Evolutionary conservation across 1,140 invertebrate species (phyloP).

Genomic region (Lucilia sericata): DNA sequence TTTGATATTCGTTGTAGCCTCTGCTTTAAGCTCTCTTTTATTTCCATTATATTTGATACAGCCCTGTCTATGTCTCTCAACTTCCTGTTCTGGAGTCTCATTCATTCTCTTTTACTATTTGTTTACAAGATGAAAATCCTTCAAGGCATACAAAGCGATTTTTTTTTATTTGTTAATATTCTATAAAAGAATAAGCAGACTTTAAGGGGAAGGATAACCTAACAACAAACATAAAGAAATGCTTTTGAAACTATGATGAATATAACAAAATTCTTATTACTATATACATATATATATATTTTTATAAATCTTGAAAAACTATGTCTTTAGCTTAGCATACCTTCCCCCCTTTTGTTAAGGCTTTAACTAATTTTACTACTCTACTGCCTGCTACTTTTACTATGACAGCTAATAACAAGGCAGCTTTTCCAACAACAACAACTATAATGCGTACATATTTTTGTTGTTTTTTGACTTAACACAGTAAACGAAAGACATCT

Average conservation of each 20-base stretch:
- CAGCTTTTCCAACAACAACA: neutral
- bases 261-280: no score
- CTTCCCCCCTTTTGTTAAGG: neutral
- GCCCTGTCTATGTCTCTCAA: neutral
- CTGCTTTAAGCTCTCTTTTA: neutral
- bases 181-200: neutral
- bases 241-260: no score
- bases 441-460: neutral
- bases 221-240: no score
- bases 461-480: no score
- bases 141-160: neutral
- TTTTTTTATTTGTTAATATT: neutral
- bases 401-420: neutral
- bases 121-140: conserved; percentile 10
- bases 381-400: conserved; percentile 2
- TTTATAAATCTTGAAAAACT: neutral
- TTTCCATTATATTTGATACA: neutral
- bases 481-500: no score
- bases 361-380: neutral
- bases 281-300: no score
- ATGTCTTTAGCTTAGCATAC: neutral
- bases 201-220: neutral
- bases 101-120: neutral
- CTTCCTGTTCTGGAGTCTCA: neutral
- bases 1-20: neutral